Evolutionary conservation across 2,888 invertebrate genomes (phyloP).

Genomic region (Patella ulyssiponensis): DNA sequence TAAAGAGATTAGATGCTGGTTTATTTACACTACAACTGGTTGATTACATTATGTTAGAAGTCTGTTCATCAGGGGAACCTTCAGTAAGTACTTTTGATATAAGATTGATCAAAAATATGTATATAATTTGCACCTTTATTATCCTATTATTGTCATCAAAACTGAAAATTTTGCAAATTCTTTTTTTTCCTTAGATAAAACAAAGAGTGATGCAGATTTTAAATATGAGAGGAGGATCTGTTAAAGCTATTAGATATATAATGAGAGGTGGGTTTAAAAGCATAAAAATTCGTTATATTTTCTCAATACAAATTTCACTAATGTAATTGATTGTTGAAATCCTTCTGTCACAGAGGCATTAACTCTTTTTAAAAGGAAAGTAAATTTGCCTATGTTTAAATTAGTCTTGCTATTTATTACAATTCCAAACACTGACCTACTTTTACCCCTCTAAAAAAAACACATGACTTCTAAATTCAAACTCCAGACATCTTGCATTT

Average conservation of each 20-base stretch:
- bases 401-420: too few species aligned
- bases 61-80: constrained; percentile 74
- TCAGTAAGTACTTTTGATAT: constrained; percentile 55
- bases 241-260: constrained; percentile 92
- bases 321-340: too few species aligned
- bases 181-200: constrained; percentile 75
- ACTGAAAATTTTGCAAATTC: background rate
- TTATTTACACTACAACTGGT: constrained; percentile 96
- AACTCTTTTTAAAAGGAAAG: too few species aligned
- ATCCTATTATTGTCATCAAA: background rate
- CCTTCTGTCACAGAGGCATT: too few species aligned
- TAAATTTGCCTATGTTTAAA: too few species aligned
- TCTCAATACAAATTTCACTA: too few species aligned
- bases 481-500: too few species aligned
- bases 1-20: constrained; percentile 91
- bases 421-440: too few species aligned
- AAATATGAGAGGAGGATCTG: constrained; percentile 89
- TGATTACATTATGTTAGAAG: constrained; percentile 81
- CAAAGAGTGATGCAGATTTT: constrained; percentile 90
- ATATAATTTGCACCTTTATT: background rate
- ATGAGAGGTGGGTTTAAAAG: constrained; percentile 82
- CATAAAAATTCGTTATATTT: too few species aligned
- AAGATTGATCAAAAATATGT: background rate
- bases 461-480: too few species aligned
- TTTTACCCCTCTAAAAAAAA: too few species aligned